phyloP scores from a whole-genome alignment of 1,140 invertebrate species.

The Brachystomella parvula region DNA sequence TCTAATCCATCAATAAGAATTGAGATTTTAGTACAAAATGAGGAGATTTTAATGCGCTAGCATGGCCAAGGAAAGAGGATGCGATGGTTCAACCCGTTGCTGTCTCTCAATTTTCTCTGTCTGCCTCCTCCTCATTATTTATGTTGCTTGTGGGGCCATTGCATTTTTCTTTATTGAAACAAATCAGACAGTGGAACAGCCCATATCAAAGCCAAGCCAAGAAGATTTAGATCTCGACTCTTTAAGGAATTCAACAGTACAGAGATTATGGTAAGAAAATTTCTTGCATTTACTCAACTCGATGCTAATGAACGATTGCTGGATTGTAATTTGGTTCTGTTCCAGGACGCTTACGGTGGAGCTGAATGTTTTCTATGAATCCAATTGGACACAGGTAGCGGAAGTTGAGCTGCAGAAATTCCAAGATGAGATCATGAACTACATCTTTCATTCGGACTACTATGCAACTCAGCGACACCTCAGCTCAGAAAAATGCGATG shows the following conservation, averaged over 20 bases:
- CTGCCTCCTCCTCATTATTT: slow-evolving; percentile 51
- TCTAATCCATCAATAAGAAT: no score
- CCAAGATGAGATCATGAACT: slow-evolving; percentile 45
- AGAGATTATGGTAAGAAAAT: slow-evolving; percentile 34
- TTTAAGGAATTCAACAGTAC: slow-evolving; percentile 35
- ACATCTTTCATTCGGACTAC: slow-evolving; percentile 24
- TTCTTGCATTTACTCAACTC: slow-evolving; percentile 11
- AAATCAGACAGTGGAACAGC: slow-evolving; percentile 41
- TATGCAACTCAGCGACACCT: slow-evolving; percentile 18
- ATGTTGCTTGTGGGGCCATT: slow-evolving; percentile 53
- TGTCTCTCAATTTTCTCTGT: slow-evolving; percentile 44
- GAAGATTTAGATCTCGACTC: slow-evolving; percentile 29
- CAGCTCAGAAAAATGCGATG: slow-evolving; percentile 44
- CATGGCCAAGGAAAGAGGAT: no score
- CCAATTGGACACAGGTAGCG: slow-evolving; percentile 49
- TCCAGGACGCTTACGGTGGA: slow-evolving; percentile 52
- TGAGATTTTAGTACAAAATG: no score
- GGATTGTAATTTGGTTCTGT: neutral
- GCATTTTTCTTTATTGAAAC: slow-evolving; percentile 53
- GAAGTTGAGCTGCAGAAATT: slow-evolving; percentile 46
- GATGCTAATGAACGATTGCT: neutral
- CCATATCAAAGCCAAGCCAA: slow-evolving; percentile 30
- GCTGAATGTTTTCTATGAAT: slow-evolving; percentile 52
- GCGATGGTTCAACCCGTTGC: no score
- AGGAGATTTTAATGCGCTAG: no score